Base-by-base conservation (phyloP, 2,888 invertebrate species). In the Pasiphila rectangulata region DNA sequence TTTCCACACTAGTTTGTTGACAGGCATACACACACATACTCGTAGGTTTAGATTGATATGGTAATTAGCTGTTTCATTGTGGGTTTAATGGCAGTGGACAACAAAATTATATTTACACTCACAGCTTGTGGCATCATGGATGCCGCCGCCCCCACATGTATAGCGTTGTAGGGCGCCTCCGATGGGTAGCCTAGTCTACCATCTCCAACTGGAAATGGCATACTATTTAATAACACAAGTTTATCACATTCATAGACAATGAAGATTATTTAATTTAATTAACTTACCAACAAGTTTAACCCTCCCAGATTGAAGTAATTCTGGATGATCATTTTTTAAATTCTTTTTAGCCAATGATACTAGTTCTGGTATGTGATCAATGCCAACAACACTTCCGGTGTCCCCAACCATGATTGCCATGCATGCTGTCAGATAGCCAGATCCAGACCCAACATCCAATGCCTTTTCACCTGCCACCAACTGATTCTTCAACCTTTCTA, bases 141-240 rank as follows among this genome's bases (percentile, higher is more conserved):
- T 5, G 96, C 94, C 20, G 97, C 97, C 5, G 97, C 97, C 38
- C 97, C 97, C 3, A 97, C 96, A 81, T 98, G 98, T 61, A 98
- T 98, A 10, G 96, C 97, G 88, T 96, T 94, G 69, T 94, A 98
- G 0, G 97, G 97, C 2, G 94, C 96, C 56, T 92, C 91, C 42
- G 90, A 83, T 1, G 91, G 83, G 69, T 92, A 93, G 2, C 98
- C 98, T 65, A 91, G 80, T 47, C 98, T 90, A 1, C 98, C 98
- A 90, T 98, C 98, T n/a, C 97, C 98, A 76, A 93, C 94, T 93
- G 66, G 39, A 64, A 60, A 38, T 20, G n/a, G n/a, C n/a, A n/a
- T n/a, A n/a, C n/a, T n/a, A n/a, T n/a, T n/a, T n/a, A n/a, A n/a
- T n/a, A n/a, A n/a, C n/a, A n/a, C n/a, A n/a, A n/a, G n/a, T n/a